Evolutionary conservation across 2,113 vertebrate genomes (phyloP).

Genomic region (Polypterus senegalus): DNA sequence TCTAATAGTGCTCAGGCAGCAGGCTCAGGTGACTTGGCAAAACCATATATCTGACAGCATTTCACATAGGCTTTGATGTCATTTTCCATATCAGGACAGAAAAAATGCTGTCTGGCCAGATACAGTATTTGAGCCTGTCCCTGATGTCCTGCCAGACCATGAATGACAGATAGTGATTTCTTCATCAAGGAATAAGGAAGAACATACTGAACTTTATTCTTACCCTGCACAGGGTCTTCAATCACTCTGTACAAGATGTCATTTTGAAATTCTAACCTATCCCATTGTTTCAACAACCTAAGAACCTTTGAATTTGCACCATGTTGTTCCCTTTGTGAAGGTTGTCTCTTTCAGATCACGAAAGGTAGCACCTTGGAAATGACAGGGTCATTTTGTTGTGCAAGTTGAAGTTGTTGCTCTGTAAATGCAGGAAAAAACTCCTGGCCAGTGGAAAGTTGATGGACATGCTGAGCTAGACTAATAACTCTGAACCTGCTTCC

Average conservation of each 20-base stretch:
- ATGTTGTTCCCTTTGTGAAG: conserved; percentile 6
- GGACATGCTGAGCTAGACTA: conserved; percentile 9
- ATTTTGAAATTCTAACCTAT: conserved; percentile 4
- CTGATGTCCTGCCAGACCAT: background rate
- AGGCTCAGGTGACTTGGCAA: conserved; percentile 13
- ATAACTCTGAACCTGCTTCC: conserved; percentile 4
- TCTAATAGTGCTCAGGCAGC: background rate
- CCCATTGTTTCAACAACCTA: conserved; percentile 14
- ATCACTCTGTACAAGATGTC: conserved; percentile 6
- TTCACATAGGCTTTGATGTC: background rate
- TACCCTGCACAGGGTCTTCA: conserved; percentile 9
- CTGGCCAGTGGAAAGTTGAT: conserved; percentile 11
- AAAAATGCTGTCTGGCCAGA: too few species aligned
- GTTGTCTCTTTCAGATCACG: background rate
- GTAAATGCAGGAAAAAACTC: conserved; percentile 7
- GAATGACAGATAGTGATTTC: background rate
- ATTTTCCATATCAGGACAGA: too few species aligned
- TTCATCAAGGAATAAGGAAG: background rate
- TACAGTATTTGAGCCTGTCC: too few species aligned
- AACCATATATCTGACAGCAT: conserved; percentile 6
- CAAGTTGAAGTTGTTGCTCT: conserved; percentile 3
- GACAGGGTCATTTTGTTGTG: conserved; percentile 1
- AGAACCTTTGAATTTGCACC: conserved; percentile 3
- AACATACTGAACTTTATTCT: background rate
- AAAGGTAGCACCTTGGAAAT: conserved; percentile 11